Base-by-base conservation (phyloP, 2,113 vertebrate genomes). In the Carollia perspicillata region DNA sequence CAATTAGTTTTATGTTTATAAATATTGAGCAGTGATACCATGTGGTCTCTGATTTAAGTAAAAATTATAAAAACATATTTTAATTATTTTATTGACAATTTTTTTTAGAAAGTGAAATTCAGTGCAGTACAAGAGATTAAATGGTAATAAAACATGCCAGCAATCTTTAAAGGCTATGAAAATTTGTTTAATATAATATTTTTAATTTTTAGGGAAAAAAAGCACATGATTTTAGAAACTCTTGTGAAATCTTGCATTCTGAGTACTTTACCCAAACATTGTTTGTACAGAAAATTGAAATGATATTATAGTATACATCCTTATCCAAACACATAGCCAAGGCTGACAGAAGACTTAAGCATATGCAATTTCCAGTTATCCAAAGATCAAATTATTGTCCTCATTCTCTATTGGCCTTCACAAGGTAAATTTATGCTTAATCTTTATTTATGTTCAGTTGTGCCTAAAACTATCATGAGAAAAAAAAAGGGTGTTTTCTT, bases 281-380 rank as follows among this genome's bases (percentile, higher is more conserved):
- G 83, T 55, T 92, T 84, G 49, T n/a, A 96, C 40, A 89, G 30
- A 23, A 95, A 89, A 93, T 35, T 84, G 9, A 71, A 89, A 72
- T 80, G 17, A 65, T 80, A 79, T 30, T 95, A 69, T 91, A 85
- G 74, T 77, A 60, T 49, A 86, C n/a, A 80, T 79, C 7, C 18
- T 93, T 94, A 85, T 92, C 71, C 44, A 94, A 93, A 51, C 86
- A 84, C 10, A 37, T 63, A 71, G 26, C 55, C 17, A 94, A 91
- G 78, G 37, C 20, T 89, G 7, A 60, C 42, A 87, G 44, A 90
- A 93, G 37, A 63, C 7, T 72, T 71, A 83, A 95, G 37, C 40
- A 63, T 80, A 68, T 60, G 49, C 77, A 84, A 92, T 81, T 81
- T 49, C 18, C 16, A 35, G 30, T 51, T 77, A 79, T n/a, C 35